phyloP scores from a whole-genome alignment of 2,797 vertebrate species.

The Podarcis lilfordi region DNA sequence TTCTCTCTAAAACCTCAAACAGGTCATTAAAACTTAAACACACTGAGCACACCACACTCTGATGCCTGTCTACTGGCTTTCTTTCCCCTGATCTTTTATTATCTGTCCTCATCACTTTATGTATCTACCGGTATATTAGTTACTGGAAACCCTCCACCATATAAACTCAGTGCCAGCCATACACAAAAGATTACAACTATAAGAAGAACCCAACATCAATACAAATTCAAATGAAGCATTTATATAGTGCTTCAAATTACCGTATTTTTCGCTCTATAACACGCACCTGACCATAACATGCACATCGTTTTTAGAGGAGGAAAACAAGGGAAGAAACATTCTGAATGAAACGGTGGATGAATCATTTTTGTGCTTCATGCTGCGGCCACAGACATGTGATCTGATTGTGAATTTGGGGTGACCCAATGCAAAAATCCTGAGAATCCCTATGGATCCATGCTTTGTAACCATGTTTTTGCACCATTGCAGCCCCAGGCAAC shows the following conservation, averaged over 20 bases:
- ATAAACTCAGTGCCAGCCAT: background rate
- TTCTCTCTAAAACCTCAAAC: slow-evolving; percentile 25
- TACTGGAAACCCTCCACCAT: background rate
- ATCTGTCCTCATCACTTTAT: slow-evolving; percentile 24
- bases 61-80: background rate
- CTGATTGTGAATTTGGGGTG: too few species aligned
- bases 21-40: slow-evolving; percentile 58
- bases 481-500: too few species aligned
- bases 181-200: background rate
- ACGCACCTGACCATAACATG: too few species aligned
- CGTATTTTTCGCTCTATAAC: too few species aligned
- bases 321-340: too few species aligned
- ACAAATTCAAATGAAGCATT: background rate
- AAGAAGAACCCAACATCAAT: background rate
- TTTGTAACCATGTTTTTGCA: too few species aligned
- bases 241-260: background rate
- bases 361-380: too few species aligned
- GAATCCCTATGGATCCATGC: too few species aligned
- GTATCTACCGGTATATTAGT: slow-evolving; percentile 21
- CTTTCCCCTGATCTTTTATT: background rate
- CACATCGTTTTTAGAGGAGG: too few species aligned
- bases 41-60: background rate
- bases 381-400: too few species aligned
- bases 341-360: too few species aligned
- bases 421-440: too few species aligned